Evolutionary conservation across 2,797 vertebrate species (phyloP).

Genomic region (Astyanax mexicanus): DNA sequence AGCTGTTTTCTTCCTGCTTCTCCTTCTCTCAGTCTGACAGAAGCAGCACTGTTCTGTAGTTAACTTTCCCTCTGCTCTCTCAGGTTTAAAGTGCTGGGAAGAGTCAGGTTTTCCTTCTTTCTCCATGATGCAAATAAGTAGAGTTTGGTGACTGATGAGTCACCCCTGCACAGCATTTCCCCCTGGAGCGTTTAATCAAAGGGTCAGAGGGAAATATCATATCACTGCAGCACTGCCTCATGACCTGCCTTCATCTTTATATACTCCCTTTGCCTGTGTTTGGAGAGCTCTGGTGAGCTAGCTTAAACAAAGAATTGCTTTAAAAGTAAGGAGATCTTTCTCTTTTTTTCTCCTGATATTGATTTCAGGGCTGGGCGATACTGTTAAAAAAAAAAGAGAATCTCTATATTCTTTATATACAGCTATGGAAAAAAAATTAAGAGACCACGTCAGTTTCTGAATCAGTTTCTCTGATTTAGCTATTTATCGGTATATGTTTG

Average conservation of each 20-base stretch:
- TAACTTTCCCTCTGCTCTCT: background rate
- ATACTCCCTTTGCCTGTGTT: too few relatives aligned
- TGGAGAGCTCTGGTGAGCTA: background rate
- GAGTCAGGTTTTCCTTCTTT: constrained; percentile 27
- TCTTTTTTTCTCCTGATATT: too few relatives aligned
- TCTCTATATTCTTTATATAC: too few relatives aligned
- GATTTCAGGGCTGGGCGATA: too few relatives aligned
- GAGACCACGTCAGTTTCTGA: too few relatives aligned
- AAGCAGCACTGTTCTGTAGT: background rate
- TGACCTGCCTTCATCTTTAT: background rate
- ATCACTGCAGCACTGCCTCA: background rate
- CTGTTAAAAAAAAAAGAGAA: too few relatives aligned
- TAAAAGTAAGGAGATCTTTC: too few relatives aligned
- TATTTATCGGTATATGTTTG: too few relatives aligned
- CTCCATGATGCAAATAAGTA: constrained; percentile 25
- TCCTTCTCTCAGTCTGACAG: too few relatives aligned
- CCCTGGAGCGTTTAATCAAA: background rate
- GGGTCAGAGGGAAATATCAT: constrained; percentile 2
- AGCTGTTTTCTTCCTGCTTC: too few relatives aligned
- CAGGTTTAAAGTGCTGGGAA: constrained; percentile 14
- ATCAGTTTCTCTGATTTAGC: too few relatives aligned
- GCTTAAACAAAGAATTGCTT: background rate
- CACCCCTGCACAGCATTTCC: constrained; percentile 26
- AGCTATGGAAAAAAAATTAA: too few relatives aligned
- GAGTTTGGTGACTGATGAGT: constrained; percentile 38